Percentiles rank a stretch among this genome's conserved stretches.
phyloP scores from a whole-genome alignment of 1,140 invertebrate genomes.

The Prorops nasuta region DNA sequence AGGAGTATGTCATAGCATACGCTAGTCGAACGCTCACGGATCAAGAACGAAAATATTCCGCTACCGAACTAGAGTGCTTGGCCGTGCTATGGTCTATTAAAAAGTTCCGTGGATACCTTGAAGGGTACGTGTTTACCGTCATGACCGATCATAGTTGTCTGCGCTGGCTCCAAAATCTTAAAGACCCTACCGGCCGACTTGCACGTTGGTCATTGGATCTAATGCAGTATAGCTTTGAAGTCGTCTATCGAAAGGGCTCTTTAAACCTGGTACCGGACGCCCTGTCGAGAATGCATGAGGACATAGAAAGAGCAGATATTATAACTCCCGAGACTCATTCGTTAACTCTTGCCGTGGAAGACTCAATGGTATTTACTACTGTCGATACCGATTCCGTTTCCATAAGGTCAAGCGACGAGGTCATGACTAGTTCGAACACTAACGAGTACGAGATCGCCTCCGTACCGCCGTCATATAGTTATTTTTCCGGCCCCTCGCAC shows the following conservation, averaged over 20 bases:
- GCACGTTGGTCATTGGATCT: slow-evolving; percentile 34
- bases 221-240: not conserved
- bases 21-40: too few relatives aligned
- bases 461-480: too few relatives aligned
- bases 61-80: slow-evolving; percentile 6
- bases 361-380: too few relatives aligned
- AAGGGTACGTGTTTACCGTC: slow-evolving; percentile 1
- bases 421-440: too few relatives aligned
- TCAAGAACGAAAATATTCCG: slow-evolving; percentile 1
- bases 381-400: too few relatives aligned
- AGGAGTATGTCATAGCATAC: not conserved
- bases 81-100: slow-evolving; percentile 6
- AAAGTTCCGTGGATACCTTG: slow-evolving; percentile 12
- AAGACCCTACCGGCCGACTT: slow-evolving; percentile 13
- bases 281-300: not conserved
- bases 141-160: slow-evolving; percentile 14
- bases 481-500: too few relatives aligned
- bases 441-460: too few relatives aligned
- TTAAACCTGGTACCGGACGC: not conserved
- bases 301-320: too few relatives aligned
- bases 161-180: slow-evolving; percentile 4
- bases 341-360: too few relatives aligned
- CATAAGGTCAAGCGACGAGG: too few relatives aligned
- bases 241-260: not conserved
- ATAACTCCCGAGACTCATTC: too few relatives aligned